phyloP scores from a whole-genome alignment of 2,797 vertebrate genomes.

The Thaleichthys pacificus region DNA sequence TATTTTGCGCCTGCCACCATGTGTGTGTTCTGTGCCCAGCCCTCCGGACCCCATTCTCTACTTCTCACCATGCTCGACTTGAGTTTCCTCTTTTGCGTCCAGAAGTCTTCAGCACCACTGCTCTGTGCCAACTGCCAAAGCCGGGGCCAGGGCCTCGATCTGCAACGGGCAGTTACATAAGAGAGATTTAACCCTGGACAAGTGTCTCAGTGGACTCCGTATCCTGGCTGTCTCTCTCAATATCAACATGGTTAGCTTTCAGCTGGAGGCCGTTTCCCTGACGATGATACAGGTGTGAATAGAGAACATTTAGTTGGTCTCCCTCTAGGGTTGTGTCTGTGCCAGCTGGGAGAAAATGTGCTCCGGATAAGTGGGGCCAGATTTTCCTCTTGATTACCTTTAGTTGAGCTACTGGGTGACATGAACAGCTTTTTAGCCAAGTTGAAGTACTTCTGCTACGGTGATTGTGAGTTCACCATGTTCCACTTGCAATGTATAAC shows the following conservation, averaged over 20 bases:
- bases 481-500: background rate
- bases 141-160: constrained; percentile 38
- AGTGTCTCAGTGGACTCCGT: background rate
- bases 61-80: constrained; percentile 19
- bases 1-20: background rate
- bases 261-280: constrained; percentile 24
- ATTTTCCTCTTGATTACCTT: constrained; percentile 15
- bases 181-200: constrained; percentile 27
- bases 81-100: constrained; percentile 33
- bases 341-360: background rate
- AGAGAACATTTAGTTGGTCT: background rate
- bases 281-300: constrained; percentile 33
- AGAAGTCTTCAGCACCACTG: constrained; percentile 37
- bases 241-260: constrained; percentile 6
- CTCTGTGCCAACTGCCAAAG: constrained; percentile 20
- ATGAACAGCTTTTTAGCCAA: constrained; percentile 1
- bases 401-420: constrained; percentile 9
- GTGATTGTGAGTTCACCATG: background rate
- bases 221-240: background rate
- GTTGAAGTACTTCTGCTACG: background rate
- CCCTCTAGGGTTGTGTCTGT: background rate
- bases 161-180: constrained; percentile 41
- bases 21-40: constrained; percentile 26
- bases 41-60: constrained; percentile 27
- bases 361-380: constrained; percentile 1